Percentiles rank a stretch among this genome's conserved stretches.
phyloP scores from a whole-genome alignment of 2,113 vertebrate species.

The Felis catus region F.catus_Fca126_mat1.0 CM031413.1:47082501-47083000 shows the following conservation, averaged over 20 bases:
- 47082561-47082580: neutral
- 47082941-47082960: neutral
- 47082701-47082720: neutral
- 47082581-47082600: neutral
- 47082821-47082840: constrained; percentile 18
- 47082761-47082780: constrained; percentile 10
- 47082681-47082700: neutral
- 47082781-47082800: neutral
- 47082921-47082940: neutral
- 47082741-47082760: neutral
- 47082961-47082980: neutral
- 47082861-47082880: too few relatives aligned
- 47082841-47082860: constrained; percentile 26
- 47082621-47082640: neutral
- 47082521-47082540: neutral
- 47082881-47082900: too few relatives aligned
- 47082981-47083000: neutral
- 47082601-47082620: neutral
- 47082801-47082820: neutral
- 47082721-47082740: neutral
- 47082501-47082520: neutral
- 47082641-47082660: neutral
- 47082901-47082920: too few relatives aligned
- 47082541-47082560: neutral
- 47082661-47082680: neutral